Percentiles rank a stretch among this genome's conserved stretches.
These are phyloP conservation scores for Lepidochrysops patricia DNA, from an alignment of 2,888 invertebrate species.

Conservation along the genomic window DNA sequence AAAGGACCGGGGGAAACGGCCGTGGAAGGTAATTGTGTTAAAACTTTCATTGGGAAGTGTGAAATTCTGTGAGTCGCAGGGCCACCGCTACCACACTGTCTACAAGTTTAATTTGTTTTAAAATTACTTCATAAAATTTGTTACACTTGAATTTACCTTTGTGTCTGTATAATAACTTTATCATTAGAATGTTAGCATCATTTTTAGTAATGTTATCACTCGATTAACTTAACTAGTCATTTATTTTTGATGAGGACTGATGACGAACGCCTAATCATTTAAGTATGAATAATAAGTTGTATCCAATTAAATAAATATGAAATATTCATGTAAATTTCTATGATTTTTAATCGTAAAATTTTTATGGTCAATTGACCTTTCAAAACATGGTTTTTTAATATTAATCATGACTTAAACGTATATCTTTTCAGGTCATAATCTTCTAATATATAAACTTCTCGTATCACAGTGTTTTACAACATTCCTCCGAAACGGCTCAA, in stretches of 20 bases:
- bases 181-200: not conserved
- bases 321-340: not conserved
- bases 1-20: constrained; percentile 57
- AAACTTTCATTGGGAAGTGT: constrained; percentile 71
- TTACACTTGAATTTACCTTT: not conserved
- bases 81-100: constrained; percentile 45
- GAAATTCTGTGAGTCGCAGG: constrained; percentile 58
- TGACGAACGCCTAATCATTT: not conserved
- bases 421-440: not conserved
- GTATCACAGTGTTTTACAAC: too few species aligned
- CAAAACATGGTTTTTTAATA: not conserved
- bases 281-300: not conserved
- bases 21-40: constrained; percentile 68
- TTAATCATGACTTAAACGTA: not conserved
- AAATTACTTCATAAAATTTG: constrained; percentile 37
- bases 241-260: too few species aligned
- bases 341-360: not conserved
- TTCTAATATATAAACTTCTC: too few species aligned
- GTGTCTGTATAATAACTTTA: not conserved
- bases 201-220: not conserved
- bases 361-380: not conserved
- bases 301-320: not conserved
- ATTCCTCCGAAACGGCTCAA: too few species aligned
- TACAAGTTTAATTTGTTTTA: constrained; percentile 61
- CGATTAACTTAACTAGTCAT: too few species aligned